Evolutionary conservation across 2,113 vertebrate genomes (phyloP), one percentile per base, ranked within the genome.

Genomic region (Brachyhypopomus gauderio): DNA sequence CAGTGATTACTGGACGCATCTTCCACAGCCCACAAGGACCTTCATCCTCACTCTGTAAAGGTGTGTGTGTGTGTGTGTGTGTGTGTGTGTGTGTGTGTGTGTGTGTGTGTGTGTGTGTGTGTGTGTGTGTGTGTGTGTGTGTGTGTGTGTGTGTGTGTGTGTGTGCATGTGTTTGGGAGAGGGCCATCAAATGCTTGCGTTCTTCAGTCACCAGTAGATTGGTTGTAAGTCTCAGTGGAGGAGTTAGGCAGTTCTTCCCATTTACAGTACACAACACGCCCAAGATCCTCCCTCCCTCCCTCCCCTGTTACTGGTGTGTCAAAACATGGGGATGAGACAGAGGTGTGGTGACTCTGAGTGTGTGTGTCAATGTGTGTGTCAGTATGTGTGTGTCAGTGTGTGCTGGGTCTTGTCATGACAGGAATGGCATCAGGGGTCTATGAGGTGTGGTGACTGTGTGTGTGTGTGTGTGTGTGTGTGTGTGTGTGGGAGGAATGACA

Each of bases 361-460:
- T 90, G 69, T 72, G 74, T 64, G 73, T 76, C 67, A 66, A 30
- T 73, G 71, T 81, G 63, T 77, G 95, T 92, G 93, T 93, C 93
- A 30, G 93, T 91, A 89, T 91, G 91, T 93, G 90, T 89, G 92
- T 92, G 90, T 94, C 92, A 89, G 80, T 64, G 58, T 63, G 72
- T 62, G 66, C 34, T 93, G 86, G 83, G 92, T 93, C 95, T 94
- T 96, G 95, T 95, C 94, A 88, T 91, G 92, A 95, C 95, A 95
- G 91, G 94, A 87, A 92, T 91, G 91, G 93, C 92, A 89, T 93
- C 91, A 76, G 63, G 64, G 63, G 78, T 27, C 48, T n/a, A 91
- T 87, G 45, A 52, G 45, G 45, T 52, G 45, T 52, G 85, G 87
- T 87, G 83, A 84, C 87, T 89, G 87, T 87, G 86, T 90, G 85